Base-by-base conservation (phyloP, 2,888 invertebrate genomes). In the Digitonthophagus gazella region DNA sequence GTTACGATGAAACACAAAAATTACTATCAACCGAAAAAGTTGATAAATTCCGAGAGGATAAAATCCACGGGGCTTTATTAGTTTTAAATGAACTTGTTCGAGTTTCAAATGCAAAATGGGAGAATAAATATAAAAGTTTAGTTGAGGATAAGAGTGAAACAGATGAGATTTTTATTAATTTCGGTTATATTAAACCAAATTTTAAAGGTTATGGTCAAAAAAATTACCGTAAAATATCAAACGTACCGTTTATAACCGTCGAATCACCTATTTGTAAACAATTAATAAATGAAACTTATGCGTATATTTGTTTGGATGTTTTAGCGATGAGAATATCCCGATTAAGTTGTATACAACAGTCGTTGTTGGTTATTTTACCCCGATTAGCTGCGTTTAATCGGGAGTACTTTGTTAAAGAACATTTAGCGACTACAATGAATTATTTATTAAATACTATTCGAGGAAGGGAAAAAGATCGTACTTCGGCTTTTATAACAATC, bases 21-120 rank as follows among this genome's bases (percentile, higher is more conserved):
- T 91, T 93, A 18, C 92, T 95, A 80, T 44, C 28, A 11, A 93
- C 80, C 80, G 93, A 95, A 78, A 77, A 79, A 67, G 91, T 92
- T 80, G 92, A 93, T 71, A 89, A 91, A 67, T 91, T 91, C 2
- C 88, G 90, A 73, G 98, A 98, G 76, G 98, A 98, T 80, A 89
- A 93, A 79, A 90, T 95, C 15, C 98, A 98, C 80, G 97, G 97
- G 22, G 95, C 96, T 0, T 84, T 98, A 11, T 86, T 98, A 55
- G 93, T 98, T 15, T 85, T 98, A 20, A 98, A 98, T 83, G 99
- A 99, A 82, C 84, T 99, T 1, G 85, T 99, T 14, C 87, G 97
- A 68, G 95, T 95, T 79, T 92, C 95, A 57, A 96, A 97, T 84
- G 90, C 93, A 0, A 88, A 88, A 18, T 96, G 95, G 95, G 95